These are phyloP conservation scores for Nestor notabilis DNA, from an alignment of 2,113 vertebrate species.

Conservation along the genomic window DNA sequence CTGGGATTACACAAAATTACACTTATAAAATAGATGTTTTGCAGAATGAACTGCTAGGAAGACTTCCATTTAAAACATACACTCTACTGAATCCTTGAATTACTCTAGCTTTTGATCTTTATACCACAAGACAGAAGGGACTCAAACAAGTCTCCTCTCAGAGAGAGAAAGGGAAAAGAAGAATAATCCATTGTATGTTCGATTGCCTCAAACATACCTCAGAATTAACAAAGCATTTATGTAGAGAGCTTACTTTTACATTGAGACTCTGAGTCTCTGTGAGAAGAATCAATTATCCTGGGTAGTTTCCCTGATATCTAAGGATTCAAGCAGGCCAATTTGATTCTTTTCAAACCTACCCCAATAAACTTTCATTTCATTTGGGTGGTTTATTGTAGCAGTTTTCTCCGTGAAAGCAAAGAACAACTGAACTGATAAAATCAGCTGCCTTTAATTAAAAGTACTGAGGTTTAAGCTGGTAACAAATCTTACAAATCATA, in stretches of 20 bases:
- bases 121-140: not conserved
- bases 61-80: not conserved
- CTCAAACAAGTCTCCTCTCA: not conserved
- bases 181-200: not conserved
- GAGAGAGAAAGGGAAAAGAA: not conserved
- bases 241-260: not conserved
- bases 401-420: conserved; percentile 15
- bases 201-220: not conserved
- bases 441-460: conserved; percentile 28
- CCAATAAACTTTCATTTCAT: not conserved
- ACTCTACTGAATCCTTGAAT: not conserved
- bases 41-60: not conserved
- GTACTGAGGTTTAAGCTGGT: not conserved
- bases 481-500: not conserved
- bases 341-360: not conserved
- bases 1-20: not conserved
- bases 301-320: not conserved
- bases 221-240: not conserved
- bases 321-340: not conserved
- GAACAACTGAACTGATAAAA: conserved; percentile 1
- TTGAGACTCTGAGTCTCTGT: not conserved
- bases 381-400: not conserved
- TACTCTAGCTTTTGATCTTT: not conserved
- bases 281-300: not conserved
- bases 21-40: not conserved